Evolutionary conservation across 2,113 vertebrate species (phyloP), one percentile per base, ranked within the genome.

Genomic region (Etia nguti): DNA sequence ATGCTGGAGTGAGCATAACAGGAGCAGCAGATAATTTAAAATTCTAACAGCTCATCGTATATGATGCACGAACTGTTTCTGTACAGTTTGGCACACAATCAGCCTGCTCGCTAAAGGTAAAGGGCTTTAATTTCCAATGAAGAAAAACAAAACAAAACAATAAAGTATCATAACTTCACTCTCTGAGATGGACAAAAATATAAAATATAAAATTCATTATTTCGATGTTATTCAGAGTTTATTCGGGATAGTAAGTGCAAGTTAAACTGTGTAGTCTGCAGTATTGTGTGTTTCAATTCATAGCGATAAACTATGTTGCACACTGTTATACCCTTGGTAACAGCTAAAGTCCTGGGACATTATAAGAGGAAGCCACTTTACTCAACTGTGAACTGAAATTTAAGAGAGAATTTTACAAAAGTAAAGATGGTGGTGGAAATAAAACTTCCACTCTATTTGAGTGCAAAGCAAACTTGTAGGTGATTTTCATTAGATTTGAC

Each of bases 21-120:
- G 0, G n/a, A 70, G 62, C 4, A 22, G 36, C 20, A 38, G 0
- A 0, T 3, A 38, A 10, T 65, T 1, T 0, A n/a, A 65, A 38
- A 8, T 65, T 68, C 20, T 41, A 68, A 68, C 2, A 22, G 34
- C 62, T 68, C 34, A 41, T 22, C 4, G 4, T 65, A 65, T 36
- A 65, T 0, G 31, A 65, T 1, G 8, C 57, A 57, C 7, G 11
- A 59, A 59, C 56, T 2, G 26, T 59, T 24, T 59, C 24, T 9
- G 26, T 1, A 38, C 38, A 38, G 38, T 29, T 59, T 59, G 2
- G 13, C 57, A 31, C 26, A 60, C 26, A 60, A 26, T 1, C 2
- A 31, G 57, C 26, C 15, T 31, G 57, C 57, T 2, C 18, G 57
- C 0, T 60, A 34, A 60, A 60, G 0, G 3, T 60, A 34, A 60